Percentiles rank a stretch among this genome's conserved stretches.
phyloP scores from a whole-genome alignment of 2,797 vertebrate species.

The Poecile montanus region DNA sequence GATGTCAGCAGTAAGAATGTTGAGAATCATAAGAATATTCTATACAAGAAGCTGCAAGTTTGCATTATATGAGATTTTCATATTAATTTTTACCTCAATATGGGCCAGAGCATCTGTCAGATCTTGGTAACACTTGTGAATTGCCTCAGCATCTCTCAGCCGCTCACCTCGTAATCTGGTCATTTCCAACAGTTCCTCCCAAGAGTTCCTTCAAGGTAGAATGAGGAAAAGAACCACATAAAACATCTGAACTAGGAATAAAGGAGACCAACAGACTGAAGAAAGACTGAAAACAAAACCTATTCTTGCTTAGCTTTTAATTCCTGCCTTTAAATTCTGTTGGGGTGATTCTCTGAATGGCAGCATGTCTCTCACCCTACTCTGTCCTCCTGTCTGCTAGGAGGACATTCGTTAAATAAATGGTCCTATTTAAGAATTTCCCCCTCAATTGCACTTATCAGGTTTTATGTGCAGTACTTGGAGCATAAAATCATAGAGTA shows the following conservation, averaged over 20 bases:
- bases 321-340: neutral
- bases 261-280: neutral
- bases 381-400: neutral
- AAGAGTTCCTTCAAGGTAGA: constrained; percentile 76
- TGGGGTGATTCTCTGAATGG: neutral
- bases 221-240: neutral
- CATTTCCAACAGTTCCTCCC: constrained; percentile 80
- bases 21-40: neutral
- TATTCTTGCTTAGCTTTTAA: neutral
- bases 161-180: constrained; percentile 71
- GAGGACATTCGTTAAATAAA: no score
- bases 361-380: neutral
- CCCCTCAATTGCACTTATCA: neutral
- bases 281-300: neutral
- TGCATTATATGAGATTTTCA: neutral
- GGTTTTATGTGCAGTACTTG: neutral
- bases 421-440: neutral
- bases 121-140: constrained; percentile 82
- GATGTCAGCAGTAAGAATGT: neutral
- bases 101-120: constrained; percentile 81
- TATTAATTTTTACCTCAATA: constrained; percentile 79
- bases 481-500: neutral
- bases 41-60: neutral
- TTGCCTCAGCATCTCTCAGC: constrained; percentile 76
- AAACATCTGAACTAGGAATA: neutral